Base-by-base conservation (phyloP, 2,888 invertebrate species). In the Eumacrocentrus americanus region DNA sequence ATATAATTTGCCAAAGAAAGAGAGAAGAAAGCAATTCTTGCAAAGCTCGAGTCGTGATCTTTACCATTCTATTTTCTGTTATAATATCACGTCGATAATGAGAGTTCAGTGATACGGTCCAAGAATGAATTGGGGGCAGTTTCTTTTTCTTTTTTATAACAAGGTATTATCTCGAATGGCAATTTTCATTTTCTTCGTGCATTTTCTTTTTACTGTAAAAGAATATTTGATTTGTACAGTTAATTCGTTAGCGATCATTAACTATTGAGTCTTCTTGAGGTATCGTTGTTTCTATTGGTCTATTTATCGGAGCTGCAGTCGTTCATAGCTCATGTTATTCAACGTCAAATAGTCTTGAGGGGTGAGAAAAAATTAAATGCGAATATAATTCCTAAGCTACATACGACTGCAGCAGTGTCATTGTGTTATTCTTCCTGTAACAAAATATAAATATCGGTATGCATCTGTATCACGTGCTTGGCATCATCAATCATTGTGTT, bases 201-300 rank as follows among this genome's bases (percentile, higher is more conserved):
- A 52, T 22, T 37, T 52, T 16, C 12, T n/a, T n/a, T 20, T 70
- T 70, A 71, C 77, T 78, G 80, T 81, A 80, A 80, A 80, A 81
- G 80, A 81, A 81, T 81, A 80, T 77, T 61, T 72, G 37, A 75
- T 80, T 78, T 81, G 77, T 81, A 80, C 78, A 80, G 72, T 76
- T 76, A 74, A 74, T 78, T 72, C 70, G 67, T 77, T 78, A 75
- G 72, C 70, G 72, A 76, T 77, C 77, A 77, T 77, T 74, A 80
- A 78, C 78, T 79, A 80, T 80, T 77, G 78, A 79, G 79, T 78
- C 75, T 79, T 79, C 71, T 77, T 80, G 80, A 81, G 79, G 80
- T 81, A 80, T 80, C 75, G 77, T 79, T 78, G 79, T 80, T 78
- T 78, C 80, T 81, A 81, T 81, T 81, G 80, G 80, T 81, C 80